Conservation (phyloP, 2,113 vertebrate species). For the Heterochromis multidens region DNA sequence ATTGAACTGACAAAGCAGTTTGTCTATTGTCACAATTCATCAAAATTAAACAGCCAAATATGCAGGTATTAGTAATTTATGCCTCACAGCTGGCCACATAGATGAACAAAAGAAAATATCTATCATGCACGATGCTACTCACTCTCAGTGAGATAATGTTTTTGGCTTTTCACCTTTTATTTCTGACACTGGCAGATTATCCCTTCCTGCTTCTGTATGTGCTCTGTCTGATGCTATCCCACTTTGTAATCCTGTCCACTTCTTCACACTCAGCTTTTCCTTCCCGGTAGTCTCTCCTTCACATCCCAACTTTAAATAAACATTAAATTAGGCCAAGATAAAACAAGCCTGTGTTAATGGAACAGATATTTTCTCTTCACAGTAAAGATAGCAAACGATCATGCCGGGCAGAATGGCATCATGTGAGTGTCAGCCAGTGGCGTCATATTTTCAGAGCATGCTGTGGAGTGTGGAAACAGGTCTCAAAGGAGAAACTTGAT, state of each 20-base stretch:
- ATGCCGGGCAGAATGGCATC: neutral
- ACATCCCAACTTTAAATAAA: slow-evolving; percentile 65
- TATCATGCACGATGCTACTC: neutral
- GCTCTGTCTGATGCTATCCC: slow-evolving; percentile 29
- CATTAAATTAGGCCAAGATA: slow-evolving; percentile 64
- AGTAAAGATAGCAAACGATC: slow-evolving; percentile 20
- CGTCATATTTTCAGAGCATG: slow-evolving; percentile 21
- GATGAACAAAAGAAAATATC: neutral
- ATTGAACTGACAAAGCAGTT: neutral
- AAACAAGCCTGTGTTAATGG: slow-evolving; percentile 50
- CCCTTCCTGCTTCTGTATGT: neutral
- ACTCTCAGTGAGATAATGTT: slow-evolving; percentile 1
- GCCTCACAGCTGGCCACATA: neutral
- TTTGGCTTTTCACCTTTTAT: slow-evolving; percentile 49
- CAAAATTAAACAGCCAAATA: neutral
- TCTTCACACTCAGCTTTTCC: slow-evolving; percentile 27
- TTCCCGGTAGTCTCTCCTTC: neutral
- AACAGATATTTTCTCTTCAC: slow-evolving; percentile 42
- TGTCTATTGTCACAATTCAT: neutral
- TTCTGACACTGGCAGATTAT: slow-evolving; percentile 32
- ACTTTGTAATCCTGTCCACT: slow-evolving; percentile 46
- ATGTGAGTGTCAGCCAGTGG: neutral
- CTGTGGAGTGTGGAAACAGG: slow-evolving; percentile 8
- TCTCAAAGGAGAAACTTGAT: slow-evolving; percentile 51
- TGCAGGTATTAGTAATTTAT: neutral